These are phyloP conservation scores for Clanis bilineata DNA, from an alignment of 2,888 invertebrate species.

Conservation along the genomic window DNA sequence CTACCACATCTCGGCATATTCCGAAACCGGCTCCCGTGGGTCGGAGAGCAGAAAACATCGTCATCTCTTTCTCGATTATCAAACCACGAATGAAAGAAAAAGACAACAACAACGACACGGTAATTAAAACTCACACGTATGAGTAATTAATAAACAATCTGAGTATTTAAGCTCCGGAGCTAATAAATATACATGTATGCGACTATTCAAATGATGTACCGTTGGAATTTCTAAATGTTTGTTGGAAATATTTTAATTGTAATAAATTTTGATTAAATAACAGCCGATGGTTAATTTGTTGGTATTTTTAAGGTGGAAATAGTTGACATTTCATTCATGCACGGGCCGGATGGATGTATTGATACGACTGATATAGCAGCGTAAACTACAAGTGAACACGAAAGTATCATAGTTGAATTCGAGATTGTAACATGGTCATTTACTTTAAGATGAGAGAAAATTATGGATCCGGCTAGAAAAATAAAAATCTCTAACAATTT, in stretches of 20 bases:
- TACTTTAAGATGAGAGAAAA: neutral
- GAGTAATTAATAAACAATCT: constrained; percentile 13
- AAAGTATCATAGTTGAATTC: neutral
- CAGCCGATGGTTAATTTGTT: constrained; percentile 5
- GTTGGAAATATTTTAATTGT: constrained; percentile 9
- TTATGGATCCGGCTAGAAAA: neutral
- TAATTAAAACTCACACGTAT: constrained; percentile 14
- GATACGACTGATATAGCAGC: neutral
- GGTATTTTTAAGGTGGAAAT: constrained; percentile 4
- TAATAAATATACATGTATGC: constrained; percentile 4
- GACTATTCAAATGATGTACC: constrained; percentile 10
- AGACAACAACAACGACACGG: neutral
- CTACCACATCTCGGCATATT: constrained; percentile 7
- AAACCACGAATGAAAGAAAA: neutral
- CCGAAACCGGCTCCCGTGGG: neutral
- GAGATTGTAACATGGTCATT: neutral
- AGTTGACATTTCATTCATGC: constrained; percentile 7
- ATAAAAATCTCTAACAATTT: neutral
- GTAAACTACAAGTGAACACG: neutral
- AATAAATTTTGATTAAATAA: constrained; percentile 10
- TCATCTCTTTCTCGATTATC: neutral
- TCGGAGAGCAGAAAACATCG: neutral
- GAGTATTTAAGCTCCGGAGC: constrained; percentile 14
- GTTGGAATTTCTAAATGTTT: constrained; percentile 8
- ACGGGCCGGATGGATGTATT: neutral